These are phyloP conservation scores for Montipora efflorescens DNA, from an alignment of 64 coral and sea anemone species.

Conservation along the genomic window DNA sequence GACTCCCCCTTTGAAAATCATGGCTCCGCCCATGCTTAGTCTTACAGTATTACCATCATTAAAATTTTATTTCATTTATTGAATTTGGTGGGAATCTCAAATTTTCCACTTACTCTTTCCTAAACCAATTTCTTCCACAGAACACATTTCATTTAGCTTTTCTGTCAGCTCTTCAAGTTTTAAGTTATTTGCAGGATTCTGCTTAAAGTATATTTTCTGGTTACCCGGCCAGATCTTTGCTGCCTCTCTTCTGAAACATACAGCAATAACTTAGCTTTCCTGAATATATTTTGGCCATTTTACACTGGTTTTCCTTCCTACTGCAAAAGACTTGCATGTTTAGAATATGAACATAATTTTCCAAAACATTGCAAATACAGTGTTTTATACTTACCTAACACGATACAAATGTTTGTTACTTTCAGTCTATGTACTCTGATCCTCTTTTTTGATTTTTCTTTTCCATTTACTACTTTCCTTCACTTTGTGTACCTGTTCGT, in stretches of 20 bases:
- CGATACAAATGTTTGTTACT: conserved; percentile 20
- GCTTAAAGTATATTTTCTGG: conserved; percentile 50
- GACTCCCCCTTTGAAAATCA: too few relatives aligned
- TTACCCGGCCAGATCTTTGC: conserved; percentile 44
- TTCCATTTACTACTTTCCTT: conserved; percentile 41
- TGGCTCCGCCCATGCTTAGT: too few relatives aligned
- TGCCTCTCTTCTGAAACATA: conserved; percentile 18
- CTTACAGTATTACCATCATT: too few relatives aligned
- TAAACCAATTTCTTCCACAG: conserved; percentile 36
- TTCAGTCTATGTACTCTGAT: conserved; percentile 26
- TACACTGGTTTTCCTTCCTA: conserved; percentile 11
- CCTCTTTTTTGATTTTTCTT: conserved; percentile 33
- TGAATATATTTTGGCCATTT: not conserved
- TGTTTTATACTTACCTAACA: conserved; percentile 24
- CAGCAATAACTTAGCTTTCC: conserved; percentile 20
- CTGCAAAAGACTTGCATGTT: conserved; percentile 14
- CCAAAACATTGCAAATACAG: conserved; percentile 31
- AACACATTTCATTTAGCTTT: conserved; percentile 15
- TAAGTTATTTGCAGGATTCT: conserved; percentile 15
- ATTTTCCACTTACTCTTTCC: conserved; percentile 22
- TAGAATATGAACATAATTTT: conserved; percentile 35
- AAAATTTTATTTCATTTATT: too few relatives aligned
- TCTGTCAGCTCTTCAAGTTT: conserved; percentile 27
- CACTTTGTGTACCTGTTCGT: conserved; percentile 11
- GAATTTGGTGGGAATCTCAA: not conserved